phyloP scores from a whole-genome alignment of 2,797 vertebrate genomes.

The Semotilus atromaculatus region DNA sequence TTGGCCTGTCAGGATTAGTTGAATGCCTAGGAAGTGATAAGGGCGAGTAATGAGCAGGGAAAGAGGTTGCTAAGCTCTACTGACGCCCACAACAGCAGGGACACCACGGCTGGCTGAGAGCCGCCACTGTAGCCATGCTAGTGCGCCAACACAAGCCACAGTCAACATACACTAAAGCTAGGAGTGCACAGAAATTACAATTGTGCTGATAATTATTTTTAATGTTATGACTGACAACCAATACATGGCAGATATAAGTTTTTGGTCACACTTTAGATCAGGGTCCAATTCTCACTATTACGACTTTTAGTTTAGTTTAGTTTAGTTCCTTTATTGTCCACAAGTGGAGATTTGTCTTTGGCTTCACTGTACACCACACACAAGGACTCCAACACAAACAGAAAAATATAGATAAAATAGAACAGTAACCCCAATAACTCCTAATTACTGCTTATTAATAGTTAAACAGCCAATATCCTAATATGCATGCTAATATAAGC shows the following conservation, averaged over 20 bases:
- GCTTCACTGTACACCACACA: too few relatives aligned
- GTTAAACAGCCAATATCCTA: too few relatives aligned
- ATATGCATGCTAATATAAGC: too few relatives aligned
- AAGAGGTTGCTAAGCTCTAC: slow-evolving; percentile 66
- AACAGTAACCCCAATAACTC: too few relatives aligned
- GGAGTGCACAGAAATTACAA: background rate
- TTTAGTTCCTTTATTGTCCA: too few relatives aligned
- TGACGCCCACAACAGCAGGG: slow-evolving; percentile 71
- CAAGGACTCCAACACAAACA: too few relatives aligned
- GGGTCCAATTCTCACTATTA: too few relatives aligned
- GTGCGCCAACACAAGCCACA: slow-evolving; percentile 36
- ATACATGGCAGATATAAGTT: background rate
- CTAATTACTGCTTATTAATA: too few relatives aligned
- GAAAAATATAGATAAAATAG: too few relatives aligned
- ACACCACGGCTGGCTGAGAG: slow-evolving; percentile 32
- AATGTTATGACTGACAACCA: background rate
- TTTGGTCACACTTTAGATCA: too few relatives aligned
- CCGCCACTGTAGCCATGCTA: slow-evolving; percentile 21
- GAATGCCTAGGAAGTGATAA: slow-evolving; percentile 77
- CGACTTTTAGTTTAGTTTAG: too few relatives aligned
- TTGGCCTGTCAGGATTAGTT: slow-evolving; percentile 78
- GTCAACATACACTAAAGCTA: background rate
- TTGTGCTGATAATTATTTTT: background rate
- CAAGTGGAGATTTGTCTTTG: too few relatives aligned
- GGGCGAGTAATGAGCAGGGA: slow-evolving; percentile 79